Base-by-base conservation (phyloP, 1,140 invertebrate genomes). In the Rhopalosiphum maidis region DNA sequence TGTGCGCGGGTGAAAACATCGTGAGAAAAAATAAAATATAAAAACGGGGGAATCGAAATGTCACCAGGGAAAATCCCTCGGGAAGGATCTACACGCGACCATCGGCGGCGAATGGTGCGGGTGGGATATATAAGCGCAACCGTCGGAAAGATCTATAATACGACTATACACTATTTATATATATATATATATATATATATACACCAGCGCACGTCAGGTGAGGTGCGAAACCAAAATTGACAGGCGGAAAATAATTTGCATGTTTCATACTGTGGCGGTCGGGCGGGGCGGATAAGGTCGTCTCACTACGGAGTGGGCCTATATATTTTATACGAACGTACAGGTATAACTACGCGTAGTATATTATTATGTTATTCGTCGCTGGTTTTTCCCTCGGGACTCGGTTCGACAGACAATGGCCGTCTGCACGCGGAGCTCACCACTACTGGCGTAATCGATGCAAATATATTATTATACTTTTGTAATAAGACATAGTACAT, bases 211-310 rank as follows among this genome's bases (percentile, higher is more conserved):
- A 37, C 25, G 90, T 92, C 91, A 83, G 18, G 43, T 51, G 68
- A 85, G 82, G 82, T 41, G 82, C 48, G 82, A 85, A 93, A 93
- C 82, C 68, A 22, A 43, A 93, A 93, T 93, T 93, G 91, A 93
- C 91, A 43, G 91, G 91, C 82, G 91, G 35, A 93, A 92, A 93
- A 93, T 93, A 93, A 93, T 93, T 93, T 93, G 91, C 91, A 93
- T 93, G 91, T 55, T 41, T 93, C 43, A 54, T 55, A 21, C 41
- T 25, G 85, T 0, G 85, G 30, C n/a, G 43, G 41, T n/a, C 22
- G 77, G 30, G 15, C 11, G 8, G 30, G 30, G 22, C 6, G n/a
- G 43, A 35, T 77, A 35, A 54, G 68, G 91, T 92, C 91, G 91
- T 86, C 41, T 46, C 51, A 41, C 41, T 25, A 46, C 9, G 46